Base-by-base conservation (phyloP, 2,888 invertebrate genomes). In the Apamea sordens region DNA sequence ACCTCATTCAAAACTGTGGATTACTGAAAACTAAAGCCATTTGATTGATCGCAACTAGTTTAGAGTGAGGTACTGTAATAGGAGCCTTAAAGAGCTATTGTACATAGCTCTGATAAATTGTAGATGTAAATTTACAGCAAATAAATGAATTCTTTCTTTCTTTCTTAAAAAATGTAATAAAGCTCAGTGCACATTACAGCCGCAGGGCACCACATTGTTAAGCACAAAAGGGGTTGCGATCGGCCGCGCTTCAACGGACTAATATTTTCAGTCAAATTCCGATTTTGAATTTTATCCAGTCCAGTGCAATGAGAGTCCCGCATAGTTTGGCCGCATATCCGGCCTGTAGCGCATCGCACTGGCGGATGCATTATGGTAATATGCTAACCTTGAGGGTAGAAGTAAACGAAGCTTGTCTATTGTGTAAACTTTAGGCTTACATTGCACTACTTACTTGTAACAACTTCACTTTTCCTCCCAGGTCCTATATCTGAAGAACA, bases 401-500 rank as follows among this genome's bases (percentile, higher is more conserved):
- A 41, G 8, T 67, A 10, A 67, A n/a, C 10, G 0, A 44, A 21
- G 21, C 11, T 68, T 68, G 13, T 8, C 15, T 41, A 67, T 67
- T 41, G 18, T 18, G 13, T 11, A n/a, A 13, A 68, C 44, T 68
- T 13, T n/a, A 28, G 61, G 61, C 61, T 28, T 61, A 7, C 2
- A 0, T 69, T 28, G 28, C 68, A 18, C 18, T 44, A 68, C 8
- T n/a, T n/a, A 18, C n/a, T 32, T 32, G 10, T 36, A 75, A 41
- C 1, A 24, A 15, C 7, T 28, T 41, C 6, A 36, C 5, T 47
- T 41, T 10, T 59, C 2, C 76, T 92, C 92, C 8, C 90, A 97
- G 97, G 94, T 95, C 15, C 91, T 97, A 18, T 97, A 96, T 90
- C 87, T 97, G 32, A 97, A 97, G 93, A 97, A 97, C 91, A 95